These are phyloP conservation scores for Labeo calbasu DNA, from an alignment of 2,797 vertebrate species.

Conservation along the genomic window DNA sequence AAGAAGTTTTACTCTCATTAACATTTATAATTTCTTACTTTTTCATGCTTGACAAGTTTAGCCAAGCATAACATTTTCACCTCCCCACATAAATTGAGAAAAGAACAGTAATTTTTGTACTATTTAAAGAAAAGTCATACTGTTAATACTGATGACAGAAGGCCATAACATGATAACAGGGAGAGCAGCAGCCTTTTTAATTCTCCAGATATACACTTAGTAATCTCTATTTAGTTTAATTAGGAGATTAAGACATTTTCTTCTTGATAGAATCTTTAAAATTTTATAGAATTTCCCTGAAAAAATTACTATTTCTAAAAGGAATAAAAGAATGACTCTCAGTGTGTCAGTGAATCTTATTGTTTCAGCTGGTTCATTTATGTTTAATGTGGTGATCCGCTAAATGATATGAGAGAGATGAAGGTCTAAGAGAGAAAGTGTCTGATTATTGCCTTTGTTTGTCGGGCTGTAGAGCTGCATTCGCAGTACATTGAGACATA, in stretches of 20 bases:
- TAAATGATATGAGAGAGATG: not conserved
- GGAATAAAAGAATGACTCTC: not conserved
- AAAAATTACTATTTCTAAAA: not conserved
- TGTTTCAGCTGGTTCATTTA: not conserved
- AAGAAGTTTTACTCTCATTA: not conserved
- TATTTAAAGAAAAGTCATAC: not conserved
- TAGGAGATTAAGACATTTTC: not conserved
- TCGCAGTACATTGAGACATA: not conserved
- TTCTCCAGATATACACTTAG: not conserved
- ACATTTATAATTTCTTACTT: not conserved
- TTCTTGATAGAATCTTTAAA: not conserved
- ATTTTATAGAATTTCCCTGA: not conserved
- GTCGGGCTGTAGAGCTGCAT: not conserved
- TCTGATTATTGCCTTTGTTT: not conserved
- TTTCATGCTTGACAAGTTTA: not conserved
- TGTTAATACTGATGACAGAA: not conserved
- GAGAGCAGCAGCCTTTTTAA: not conserved
- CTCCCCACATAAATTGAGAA: not conserved
- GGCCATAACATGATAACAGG: not conserved
- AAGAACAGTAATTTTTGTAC: not conserved
- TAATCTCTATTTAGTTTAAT: not conserved
- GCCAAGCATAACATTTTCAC: not conserved
- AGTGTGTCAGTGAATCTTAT: not conserved
- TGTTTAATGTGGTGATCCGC: no score
- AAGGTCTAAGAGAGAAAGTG: not conserved